These are phyloP conservation scores for Agonopterix heracliana DNA, from an alignment of 2,888 invertebrate species.

Conservation along the genomic window DNA sequence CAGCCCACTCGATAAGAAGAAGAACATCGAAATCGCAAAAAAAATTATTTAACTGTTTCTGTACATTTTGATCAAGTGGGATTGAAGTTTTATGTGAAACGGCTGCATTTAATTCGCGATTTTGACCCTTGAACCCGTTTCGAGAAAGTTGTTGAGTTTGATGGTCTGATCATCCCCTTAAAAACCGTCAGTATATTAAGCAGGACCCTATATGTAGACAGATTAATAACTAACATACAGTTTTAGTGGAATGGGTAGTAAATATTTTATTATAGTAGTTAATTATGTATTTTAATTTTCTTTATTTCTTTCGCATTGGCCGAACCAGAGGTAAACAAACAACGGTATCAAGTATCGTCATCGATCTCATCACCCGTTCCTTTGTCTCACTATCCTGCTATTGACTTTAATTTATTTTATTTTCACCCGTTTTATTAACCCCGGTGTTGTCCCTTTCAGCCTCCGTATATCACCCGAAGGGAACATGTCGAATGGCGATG, in stretches of 20 bases:
- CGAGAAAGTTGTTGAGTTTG: no score
- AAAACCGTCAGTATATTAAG: no score
- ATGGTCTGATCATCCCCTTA: no score
- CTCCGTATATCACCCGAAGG: constrained; percentile 77
- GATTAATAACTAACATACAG: neutral
- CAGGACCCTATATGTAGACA: no score
- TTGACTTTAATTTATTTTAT: constrained; percentile 26
- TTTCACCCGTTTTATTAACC: constrained; percentile 56
- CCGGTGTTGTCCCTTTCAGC: constrained; percentile 76
- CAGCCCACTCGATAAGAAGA: no score
- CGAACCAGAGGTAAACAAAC: constrained; percentile 65
- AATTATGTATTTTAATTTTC: constrained; percentile 20
- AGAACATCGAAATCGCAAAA: no score
- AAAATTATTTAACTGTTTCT: no score
- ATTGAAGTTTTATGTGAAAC: no score
- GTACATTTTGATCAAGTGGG: no score
- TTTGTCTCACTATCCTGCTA: constrained; percentile 28
- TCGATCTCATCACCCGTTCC: constrained; percentile 42
- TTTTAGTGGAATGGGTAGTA: neutral
- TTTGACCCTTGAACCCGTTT: no score
- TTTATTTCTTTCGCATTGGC: constrained; percentile 60
- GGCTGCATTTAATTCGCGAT: no score
- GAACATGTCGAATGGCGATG: constrained; percentile 79
- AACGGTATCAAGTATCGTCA: constrained; percentile 38
- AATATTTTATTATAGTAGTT: constrained; percentile 12